Percentiles rank a stretch among this genome's conserved stretches.
Conservation (phyloP, 37 sponge, comb jelly and placozoan species). For the Ianthella basta region DNA sequence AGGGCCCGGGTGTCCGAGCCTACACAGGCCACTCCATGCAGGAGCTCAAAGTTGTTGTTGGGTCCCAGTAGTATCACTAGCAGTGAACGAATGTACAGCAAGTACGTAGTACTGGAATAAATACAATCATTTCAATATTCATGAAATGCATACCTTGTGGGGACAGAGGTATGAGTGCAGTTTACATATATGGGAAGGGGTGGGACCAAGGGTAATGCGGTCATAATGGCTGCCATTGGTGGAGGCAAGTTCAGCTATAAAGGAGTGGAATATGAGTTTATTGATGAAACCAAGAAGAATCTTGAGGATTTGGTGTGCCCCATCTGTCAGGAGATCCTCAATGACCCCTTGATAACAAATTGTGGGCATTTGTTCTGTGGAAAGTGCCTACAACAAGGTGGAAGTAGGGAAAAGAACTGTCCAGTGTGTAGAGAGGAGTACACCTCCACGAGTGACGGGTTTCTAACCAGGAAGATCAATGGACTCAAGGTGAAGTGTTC, state of each 20-base stretch:
- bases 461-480: not conserved
- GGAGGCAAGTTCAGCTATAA: not conserved
- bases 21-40: too few species aligned
- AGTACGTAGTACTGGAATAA: too few species aligned
- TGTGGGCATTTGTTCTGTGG: constrained; percentile 21
- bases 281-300: constrained; percentile 9
- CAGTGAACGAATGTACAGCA: too few species aligned
- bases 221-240: too few species aligned
- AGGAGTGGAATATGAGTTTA: constrained; percentile 2
- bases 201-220: too few species aligned
- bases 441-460: constrained; percentile 4
- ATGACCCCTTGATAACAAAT: not conserved
- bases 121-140: too few species aligned
- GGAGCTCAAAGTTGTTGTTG: too few species aligned
- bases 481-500: constrained; percentile 1
- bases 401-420: not conserved
- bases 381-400: not conserved
- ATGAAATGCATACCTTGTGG: too few species aligned
- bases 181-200: too few species aligned
- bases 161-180: too few species aligned
- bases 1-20: too few species aligned
- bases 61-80: too few species aligned
- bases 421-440: constrained; percentile 17
- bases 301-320: constrained; percentile 20
- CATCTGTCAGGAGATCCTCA: not conserved